Base-by-base conservation (phyloP, 2,797 vertebrate genomes). In the Calcarius lapponicus region DNA sequence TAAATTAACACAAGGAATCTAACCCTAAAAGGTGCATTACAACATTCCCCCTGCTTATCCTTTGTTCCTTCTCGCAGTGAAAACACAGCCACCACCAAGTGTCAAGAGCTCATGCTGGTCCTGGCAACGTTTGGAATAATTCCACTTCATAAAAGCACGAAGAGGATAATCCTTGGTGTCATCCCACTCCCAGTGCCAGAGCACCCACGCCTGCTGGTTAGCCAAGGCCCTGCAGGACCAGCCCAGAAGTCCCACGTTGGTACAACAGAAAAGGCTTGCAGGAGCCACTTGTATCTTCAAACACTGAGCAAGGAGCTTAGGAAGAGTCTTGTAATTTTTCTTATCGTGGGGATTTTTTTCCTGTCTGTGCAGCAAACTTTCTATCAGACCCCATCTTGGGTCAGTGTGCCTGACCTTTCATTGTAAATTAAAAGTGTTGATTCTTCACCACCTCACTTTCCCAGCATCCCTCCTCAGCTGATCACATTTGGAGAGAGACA, bases 341-440 rank as follows among this genome's bases (percentile, higher is more conserved):
- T 86, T 36, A 53, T n/a, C 3, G 0, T 6, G 8, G 7, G 12
- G 28, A 58, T 6, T 12, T 56, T 57, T 71, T 80, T 31, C 40
- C 34, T 42, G 5, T 54, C n/a, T 79, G 88, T 61, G 21, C 17
- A 75, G 50, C 22, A 80, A 84, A 45, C 20, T 87, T 87, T 58
- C 47, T 3, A 2, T 53, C 34, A 70, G 70, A 69, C 9, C 17
- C 22, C 61, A 7, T 36, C 82, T 69, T 38, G 34, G 32, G 36
- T 76, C 78, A 80, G 14, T 31, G 34, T 67, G 64, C 78, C 48
- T 90, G 85, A 61, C 42, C 12, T 95, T 36, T 76, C 54, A 24
- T 45, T 67, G 21, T 45, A 50, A 79, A 90, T 86, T 70, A 45
- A 88, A 96, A 84, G 61, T 50, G 51, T 13, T 80, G 31, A 13